Conservation (phyloP, 2,888 invertebrate genomes). For the Cephus rjabovi region DNA sequence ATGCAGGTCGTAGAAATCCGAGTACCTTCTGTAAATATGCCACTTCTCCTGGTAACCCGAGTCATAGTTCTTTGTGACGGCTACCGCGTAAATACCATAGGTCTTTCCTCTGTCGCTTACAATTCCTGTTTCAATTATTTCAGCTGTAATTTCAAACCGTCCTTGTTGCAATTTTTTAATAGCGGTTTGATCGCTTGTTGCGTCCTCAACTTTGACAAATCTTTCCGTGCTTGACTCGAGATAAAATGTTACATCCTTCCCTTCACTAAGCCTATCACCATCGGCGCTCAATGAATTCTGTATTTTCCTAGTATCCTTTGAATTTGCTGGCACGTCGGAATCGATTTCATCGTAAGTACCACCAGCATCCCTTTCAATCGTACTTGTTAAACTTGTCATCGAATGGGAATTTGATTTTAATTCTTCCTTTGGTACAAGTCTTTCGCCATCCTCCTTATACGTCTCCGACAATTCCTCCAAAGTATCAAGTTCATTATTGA, state of each 20-base stretch:
- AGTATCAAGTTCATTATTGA: conserved; percentile 57
- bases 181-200: conserved; percentile 53
- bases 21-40: conserved; percentile 93
- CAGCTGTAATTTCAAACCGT: conserved; percentile 57
- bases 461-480: conserved; percentile 49
- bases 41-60: conserved; percentile 81
- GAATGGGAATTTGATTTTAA: conserved; percentile 43
- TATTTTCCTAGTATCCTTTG: conserved; percentile 33
- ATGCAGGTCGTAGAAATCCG: conserved; percentile 93
- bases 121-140: conserved; percentile 71
- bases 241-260: conserved; percentile 47
- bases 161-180: conserved; percentile 63
- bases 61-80: conserved; percentile 77
- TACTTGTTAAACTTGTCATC: conserved; percentile 43
- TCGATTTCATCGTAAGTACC: conserved; percentile 15
- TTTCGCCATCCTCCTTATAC: conserved; percentile 25
- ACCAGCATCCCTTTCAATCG: conserved; percentile 28
- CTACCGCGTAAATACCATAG: conserved; percentile 89
- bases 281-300: conserved; percentile 31
- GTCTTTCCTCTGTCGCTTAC: conserved; percentile 87
- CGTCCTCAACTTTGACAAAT: conserved; percentile 48
- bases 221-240: conserved; percentile 50
- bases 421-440: conserved; percentile 29
- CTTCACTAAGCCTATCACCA: conserved; percentile 30
- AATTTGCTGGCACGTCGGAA: conserved; percentile 14